Percentiles rank a stretch among this genome's conserved stretches.
Evolutionary conservation across 2,113 vertebrate genomes (phyloP).

Genomic region (Tonatia bakeri): DNA sequence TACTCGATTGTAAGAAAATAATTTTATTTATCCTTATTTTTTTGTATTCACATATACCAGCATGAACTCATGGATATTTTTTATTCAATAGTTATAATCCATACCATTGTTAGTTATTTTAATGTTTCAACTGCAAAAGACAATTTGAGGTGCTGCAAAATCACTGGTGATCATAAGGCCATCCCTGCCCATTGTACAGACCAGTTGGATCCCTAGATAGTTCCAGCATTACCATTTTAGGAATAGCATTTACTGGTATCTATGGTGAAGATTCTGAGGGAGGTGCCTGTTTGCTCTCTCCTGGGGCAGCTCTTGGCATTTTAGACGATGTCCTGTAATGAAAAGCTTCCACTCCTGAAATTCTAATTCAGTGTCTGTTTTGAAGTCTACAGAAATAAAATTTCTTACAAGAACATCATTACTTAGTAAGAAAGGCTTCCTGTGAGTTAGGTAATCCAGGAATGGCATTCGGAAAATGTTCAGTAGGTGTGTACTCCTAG

Average conservation of each 20-base stretch:
- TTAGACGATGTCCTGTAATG: not conserved
- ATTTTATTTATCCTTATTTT: not conserved
- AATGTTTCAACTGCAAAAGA: not conserved
- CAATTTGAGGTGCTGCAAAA: not conserved
- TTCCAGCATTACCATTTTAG: not conserved
- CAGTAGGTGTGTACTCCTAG: not conserved
- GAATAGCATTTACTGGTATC: not conserved
- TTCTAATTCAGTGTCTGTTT: rapidly evolving
- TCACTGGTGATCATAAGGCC: not conserved
- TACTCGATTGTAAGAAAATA: not conserved
- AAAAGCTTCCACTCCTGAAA: not conserved
- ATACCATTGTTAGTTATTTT: not conserved
- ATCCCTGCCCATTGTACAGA: not conserved
- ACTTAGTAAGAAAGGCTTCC: not conserved
- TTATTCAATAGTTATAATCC: not conserved
- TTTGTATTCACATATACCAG: not conserved
- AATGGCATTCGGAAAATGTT: not conserved
- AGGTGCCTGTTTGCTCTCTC: not conserved
- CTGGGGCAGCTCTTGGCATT: not conserved
- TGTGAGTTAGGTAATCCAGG: not conserved
- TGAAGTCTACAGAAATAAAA: not conserved
- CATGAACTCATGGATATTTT: not conserved
- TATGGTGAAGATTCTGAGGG: not conserved
- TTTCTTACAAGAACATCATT: not conserved
- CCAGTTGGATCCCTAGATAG: not conserved